A percentile compares a stretch with the other conserved stretches of the same genome.
phyloP scores from a whole-genome alignment of 2,113 vertebrate species.

The Lamprotornis superbus region DNA sequence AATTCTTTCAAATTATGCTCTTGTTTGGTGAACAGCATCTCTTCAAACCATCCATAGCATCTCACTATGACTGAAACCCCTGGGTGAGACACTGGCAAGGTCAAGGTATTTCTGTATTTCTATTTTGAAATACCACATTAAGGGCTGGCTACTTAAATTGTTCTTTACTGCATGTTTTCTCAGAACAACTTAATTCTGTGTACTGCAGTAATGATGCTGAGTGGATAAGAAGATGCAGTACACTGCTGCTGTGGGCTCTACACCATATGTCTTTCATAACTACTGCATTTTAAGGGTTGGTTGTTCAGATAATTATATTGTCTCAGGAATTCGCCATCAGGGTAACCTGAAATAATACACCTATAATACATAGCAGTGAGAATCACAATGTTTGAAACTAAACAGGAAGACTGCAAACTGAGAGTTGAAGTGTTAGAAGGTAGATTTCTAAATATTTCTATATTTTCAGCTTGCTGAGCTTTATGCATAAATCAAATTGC shows the following conservation, averaged over 20 bases:
- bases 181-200: conserved; percentile 38
- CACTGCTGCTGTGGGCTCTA: conserved; percentile 62
- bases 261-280: conserved; percentile 71
- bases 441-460: conserved; percentile 26
- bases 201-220: conserved; percentile 72
- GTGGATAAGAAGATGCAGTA: conserved; percentile 79
- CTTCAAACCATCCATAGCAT: background rate
- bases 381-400: background rate
- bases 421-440: background rate
- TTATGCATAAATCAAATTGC: background rate
- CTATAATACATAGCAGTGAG: background rate
- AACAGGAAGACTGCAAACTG: background rate
- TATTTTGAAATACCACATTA: background rate
- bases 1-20: background rate
- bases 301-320: conserved; percentile 48
- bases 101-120: background rate
- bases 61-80: background rate
- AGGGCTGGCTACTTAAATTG: background rate
- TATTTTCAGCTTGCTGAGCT: conserved; percentile 30
- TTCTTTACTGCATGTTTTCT: conserved; percentile 47
- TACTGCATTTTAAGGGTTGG: conserved; percentile 58
- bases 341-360: conserved; percentile 39
- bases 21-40: background rate
- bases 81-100: background rate
- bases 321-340: conserved; percentile 53